Evolutionary conservation across 2,888 invertebrate species (phyloP).

Genomic region (Mellilla xanthometata): DNA sequence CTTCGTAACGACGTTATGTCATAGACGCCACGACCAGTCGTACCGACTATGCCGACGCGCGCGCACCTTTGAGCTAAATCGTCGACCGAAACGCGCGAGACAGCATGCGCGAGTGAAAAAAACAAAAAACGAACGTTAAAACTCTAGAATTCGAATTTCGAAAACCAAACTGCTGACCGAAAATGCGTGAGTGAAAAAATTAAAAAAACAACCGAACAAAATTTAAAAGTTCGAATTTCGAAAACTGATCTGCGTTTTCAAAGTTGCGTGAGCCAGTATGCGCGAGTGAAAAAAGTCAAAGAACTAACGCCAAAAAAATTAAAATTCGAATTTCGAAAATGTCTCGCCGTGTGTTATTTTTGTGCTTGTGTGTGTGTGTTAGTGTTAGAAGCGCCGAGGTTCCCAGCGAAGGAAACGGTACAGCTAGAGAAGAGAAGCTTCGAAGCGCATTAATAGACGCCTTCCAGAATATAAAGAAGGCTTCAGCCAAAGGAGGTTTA

Average conservation of each 20-base stretch:
- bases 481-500: constrained; percentile 62
- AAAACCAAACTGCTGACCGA: too few species aligned
- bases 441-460: constrained; percentile 72
- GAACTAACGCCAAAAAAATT: not conserved
- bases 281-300: constrained; percentile 28
- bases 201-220: not conserved
- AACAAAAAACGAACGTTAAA: too few species aligned
- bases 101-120: constrained; percentile 59
- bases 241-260: too few species aligned
- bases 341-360: constrained; percentile 61
- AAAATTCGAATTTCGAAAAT: constrained; percentile 42
- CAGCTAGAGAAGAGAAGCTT: constrained; percentile 67
- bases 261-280: too few species aligned
- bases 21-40: constrained; percentile 61
- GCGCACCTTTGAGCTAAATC: constrained; percentile 51
- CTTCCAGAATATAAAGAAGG: constrained; percentile 74
- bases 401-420: constrained; percentile 53
- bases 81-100: constrained; percentile 28
- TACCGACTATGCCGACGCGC: constrained; percentile 67
- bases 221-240: constrained; percentile 20
- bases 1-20: constrained; percentile 75
- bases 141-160: not conserved
- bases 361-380: constrained; percentile 49
- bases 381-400: constrained; percentile 53
- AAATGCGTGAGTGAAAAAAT: constrained; percentile 45